Conservation (phyloP, 2,888 invertebrate genomes). For the Unio delphinus region DNA sequence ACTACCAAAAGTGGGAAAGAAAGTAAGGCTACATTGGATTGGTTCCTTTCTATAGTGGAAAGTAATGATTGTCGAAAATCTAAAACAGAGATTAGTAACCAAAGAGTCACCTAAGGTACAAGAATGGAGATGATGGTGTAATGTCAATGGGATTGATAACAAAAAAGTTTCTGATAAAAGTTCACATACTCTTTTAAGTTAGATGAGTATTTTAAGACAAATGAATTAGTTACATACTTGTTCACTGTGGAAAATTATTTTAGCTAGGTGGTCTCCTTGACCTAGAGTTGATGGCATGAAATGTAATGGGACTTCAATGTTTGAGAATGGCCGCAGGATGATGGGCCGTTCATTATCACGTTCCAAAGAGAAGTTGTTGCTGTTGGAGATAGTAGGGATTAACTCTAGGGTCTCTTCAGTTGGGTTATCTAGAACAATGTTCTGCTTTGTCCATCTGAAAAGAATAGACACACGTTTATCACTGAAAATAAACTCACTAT, state of each 20-base stretch:
- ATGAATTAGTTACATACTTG: conserved; percentile 52
- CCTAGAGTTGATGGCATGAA: conserved; percentile 71
- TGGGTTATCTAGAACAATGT: conserved; percentile 66
- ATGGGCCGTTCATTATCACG: conserved; percentile 61
- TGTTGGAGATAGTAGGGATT: conserved; percentile 64
- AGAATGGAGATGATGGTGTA: no score
- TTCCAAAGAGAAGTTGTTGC: conserved; percentile 68
- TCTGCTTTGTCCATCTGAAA: conserved; percentile 63
- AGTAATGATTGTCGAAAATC: no score
- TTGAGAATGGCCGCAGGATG: conserved; percentile 50
- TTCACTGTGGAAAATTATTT: conserved; percentile 65
- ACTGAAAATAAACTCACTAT: no score
- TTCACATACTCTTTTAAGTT: neutral
- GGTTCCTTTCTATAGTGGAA: no score
- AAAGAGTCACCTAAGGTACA: no score
- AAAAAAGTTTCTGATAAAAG: neutral
- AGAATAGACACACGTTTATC: neutral
- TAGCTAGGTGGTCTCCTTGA: conserved; percentile 62
- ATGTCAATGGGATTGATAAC: no score
- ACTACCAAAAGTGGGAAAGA: no score
- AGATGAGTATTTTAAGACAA: neutral
- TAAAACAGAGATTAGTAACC: no score
- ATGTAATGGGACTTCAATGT: conserved; percentile 59
- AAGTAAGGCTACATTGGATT: no score
- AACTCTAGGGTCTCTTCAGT: conserved; percentile 65